phyloP scores from a whole-genome alignment of 2,888 invertebrate genomes.

The Choreutis nemorana region DNA sequence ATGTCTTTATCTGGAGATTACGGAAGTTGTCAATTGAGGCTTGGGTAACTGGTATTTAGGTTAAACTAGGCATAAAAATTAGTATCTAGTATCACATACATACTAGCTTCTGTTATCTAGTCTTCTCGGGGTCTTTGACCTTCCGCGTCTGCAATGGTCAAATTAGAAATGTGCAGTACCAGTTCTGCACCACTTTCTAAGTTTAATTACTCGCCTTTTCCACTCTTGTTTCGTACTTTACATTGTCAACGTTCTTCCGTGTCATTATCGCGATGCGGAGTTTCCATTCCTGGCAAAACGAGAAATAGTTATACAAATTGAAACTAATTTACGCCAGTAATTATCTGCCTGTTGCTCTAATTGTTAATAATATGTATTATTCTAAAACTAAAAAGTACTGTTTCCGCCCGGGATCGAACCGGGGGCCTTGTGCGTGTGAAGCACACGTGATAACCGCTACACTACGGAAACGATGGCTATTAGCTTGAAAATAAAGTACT shows the following conservation, averaged over 20 bases:
- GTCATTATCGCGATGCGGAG: slow-evolving; percentile 35
- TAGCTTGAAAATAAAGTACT: background rate
- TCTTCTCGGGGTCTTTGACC: slow-evolving; percentile 22
- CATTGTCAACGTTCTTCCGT: slow-evolving; percentile 47
- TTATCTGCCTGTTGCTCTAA: background rate
- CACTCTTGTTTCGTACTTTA: slow-evolving; percentile 32
- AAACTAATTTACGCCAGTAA: background rate
- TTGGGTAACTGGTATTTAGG: no score
- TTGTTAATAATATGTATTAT: background rate
- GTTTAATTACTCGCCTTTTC: slow-evolving; percentile 45
- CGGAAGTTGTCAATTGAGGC: no score
- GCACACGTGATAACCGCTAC: slow-evolving; percentile 83
- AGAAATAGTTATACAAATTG: no score
- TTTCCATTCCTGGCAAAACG: slow-evolving; percentile 15
- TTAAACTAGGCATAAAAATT: no score
- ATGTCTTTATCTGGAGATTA: no score
- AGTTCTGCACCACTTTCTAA: slow-evolving; percentile 43
- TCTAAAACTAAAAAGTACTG: slow-evolving; percentile 19
- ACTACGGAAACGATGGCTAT: slow-evolving; percentile 69
- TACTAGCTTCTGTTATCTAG: no score
- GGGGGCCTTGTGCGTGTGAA: slow-evolving; percentile 80
- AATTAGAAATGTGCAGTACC: slow-evolving; percentile 41
- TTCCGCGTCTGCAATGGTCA: slow-evolving; percentile 26
- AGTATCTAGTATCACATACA: no score
- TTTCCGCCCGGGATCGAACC: slow-evolving; percentile 77